These are phyloP conservation scores for Salminus brasiliensis DNA, from an alignment of 2,113 vertebrate genomes.

Conservation along the genomic window DNA sequence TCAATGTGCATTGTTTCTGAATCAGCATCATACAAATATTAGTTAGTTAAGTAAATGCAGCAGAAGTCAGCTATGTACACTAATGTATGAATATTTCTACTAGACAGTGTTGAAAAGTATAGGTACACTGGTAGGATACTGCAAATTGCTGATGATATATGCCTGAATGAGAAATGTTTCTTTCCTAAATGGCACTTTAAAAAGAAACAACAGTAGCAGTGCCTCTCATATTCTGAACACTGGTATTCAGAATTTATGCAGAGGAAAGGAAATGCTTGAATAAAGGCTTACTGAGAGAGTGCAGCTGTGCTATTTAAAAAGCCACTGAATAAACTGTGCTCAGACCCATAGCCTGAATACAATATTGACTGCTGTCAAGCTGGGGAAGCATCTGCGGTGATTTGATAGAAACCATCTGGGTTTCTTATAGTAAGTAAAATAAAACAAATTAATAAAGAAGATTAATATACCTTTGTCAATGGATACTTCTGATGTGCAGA, in stretches of 20 bases:
- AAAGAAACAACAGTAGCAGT: conserved; percentile 1
- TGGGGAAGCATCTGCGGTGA: background rate
- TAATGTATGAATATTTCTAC: background rate
- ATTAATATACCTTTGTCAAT: background rate
- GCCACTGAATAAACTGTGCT: conserved; percentile 5
- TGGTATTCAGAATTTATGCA: background rate
- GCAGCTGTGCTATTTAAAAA: conserved; percentile 6
- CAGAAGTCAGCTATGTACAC: too few relatives aligned
- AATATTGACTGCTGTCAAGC: conserved; percentile 6
- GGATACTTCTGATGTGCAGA: background rate
- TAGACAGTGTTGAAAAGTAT: background rate
- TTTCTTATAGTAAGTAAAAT: background rate
- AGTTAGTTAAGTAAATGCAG: too few relatives aligned
- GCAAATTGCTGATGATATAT: background rate
- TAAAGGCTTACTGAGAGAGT: background rate
- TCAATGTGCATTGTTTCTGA: too few relatives aligned
- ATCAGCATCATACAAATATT: too few relatives aligned
- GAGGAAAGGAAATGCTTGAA: background rate
- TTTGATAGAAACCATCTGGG: background rate
- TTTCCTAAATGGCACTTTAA: conserved; percentile 2
- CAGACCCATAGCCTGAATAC: background rate
- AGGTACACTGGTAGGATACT: background rate
- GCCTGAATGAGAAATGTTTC: background rate
- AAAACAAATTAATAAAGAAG: background rate
- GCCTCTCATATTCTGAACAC: background rate